Evolutionary conservation across 2,888 invertebrate species (phyloP).

Genomic region (Adelognathus sp.): DNA sequence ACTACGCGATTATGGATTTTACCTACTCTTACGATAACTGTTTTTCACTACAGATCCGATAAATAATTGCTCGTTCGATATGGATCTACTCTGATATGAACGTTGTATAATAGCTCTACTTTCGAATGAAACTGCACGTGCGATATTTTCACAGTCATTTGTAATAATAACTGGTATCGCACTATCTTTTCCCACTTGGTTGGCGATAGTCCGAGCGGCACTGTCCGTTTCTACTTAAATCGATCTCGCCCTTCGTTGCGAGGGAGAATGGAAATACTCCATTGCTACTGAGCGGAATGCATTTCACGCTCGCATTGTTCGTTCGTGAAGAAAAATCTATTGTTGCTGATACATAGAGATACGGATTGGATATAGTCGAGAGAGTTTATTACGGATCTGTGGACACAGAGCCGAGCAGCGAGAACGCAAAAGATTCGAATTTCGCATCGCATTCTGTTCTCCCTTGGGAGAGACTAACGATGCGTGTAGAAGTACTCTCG

Average conservation of each 20-base stretch:
- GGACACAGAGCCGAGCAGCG: neutral
- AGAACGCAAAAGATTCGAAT: neutral
- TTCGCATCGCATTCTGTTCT: neutral
- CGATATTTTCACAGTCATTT: slow-evolving; percentile 3
- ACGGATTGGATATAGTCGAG: slow-evolving; percentile 28
- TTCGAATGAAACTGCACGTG: neutral
- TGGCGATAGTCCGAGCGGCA: slow-evolving; percentile 2
- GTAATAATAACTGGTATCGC: slow-evolving; percentile 23
- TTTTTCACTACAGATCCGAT: slow-evolving; percentile 36
- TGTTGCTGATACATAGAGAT: slow-evolving; percentile 26
- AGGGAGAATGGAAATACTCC: slow-evolving; percentile 25
- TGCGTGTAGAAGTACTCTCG: neutral
- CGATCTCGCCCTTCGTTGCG: slow-evolving; percentile 16
- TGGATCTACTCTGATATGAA: slow-evolving; percentile 33
- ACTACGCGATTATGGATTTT: slow-evolving; percentile 11
- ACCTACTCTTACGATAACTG: slow-evolving; percentile 27
- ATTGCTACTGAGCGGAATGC: neutral
- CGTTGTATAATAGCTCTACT: slow-evolving; percentile 35
- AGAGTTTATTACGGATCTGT: slow-evolving; percentile 45
- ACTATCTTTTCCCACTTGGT: slow-evolving; percentile 11
- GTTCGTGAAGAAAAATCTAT: slow-evolving; percentile 40
- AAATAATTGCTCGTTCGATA: neutral
- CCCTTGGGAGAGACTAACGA: neutral
- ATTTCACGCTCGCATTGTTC: slow-evolving; percentile 48
- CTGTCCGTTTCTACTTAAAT: slow-evolving; percentile 8